Conservation (phyloP, 2,113 vertebrate species). For the Chaetodon auriga region DNA sequence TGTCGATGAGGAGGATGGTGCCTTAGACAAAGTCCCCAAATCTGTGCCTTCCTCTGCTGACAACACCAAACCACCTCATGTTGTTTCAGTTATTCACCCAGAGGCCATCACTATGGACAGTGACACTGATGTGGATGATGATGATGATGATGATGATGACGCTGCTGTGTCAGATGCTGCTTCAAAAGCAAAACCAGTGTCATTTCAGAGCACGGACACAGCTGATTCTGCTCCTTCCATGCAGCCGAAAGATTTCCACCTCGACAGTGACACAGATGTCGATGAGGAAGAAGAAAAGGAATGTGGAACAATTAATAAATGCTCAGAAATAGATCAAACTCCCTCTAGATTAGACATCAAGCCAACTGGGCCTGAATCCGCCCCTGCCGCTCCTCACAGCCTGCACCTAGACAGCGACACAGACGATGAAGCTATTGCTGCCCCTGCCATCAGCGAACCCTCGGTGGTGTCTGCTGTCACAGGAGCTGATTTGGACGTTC, state of each 20-base stretch:
- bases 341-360: conserved; percentile 20
- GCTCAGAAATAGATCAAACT: conserved; percentile 15
- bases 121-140: conserved; percentile 76
- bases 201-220: conserved; percentile 17
- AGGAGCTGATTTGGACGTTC: conserved; percentile 35
- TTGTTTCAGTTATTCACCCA: conserved; percentile 32
- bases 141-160: conserved; percentile 52
- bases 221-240: conserved; percentile 25
- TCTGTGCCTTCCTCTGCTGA: conserved; percentile 9
- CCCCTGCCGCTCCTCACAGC: conserved; percentile 2
- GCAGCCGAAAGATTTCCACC: conserved; percentile 51
- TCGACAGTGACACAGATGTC: conserved; percentile 82
- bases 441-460: conserved; percentile 3
- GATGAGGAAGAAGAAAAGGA: conserved; percentile 66
- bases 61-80: neutral
- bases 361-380: neutral
- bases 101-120: conserved; percentile 60
- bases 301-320: neutral
- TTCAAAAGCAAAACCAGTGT: conserved; percentile 20
- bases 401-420: conserved; percentile 64
- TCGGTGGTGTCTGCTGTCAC: neutral
- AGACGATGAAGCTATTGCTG: conserved; percentile 52
- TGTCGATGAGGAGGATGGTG: conserved; percentile 58
- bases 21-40: conserved; percentile 12
- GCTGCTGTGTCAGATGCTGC: conserved; percentile 21